phyloP scores from a whole-genome alignment of 1,140 invertebrate genomes.

The Bemisia tabaci region DNA sequence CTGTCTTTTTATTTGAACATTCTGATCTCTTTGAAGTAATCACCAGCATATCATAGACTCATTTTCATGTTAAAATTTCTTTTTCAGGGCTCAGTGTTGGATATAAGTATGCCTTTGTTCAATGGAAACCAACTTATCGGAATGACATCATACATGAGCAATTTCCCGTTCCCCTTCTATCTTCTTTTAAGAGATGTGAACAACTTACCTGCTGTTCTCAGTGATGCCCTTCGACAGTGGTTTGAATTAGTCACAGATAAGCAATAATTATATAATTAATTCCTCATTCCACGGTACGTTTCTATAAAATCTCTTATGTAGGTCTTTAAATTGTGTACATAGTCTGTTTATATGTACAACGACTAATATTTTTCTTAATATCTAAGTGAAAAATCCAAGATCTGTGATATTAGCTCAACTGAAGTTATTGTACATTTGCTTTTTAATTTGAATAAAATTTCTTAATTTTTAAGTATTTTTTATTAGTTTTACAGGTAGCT shows the following conservation, averaged over 20 bases:
- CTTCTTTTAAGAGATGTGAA: slow-evolving; percentile 81
- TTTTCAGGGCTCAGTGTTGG: slow-evolving; percentile 75
- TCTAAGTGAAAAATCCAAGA: too few species aligned
- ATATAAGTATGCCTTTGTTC: slow-evolving; percentile 67
- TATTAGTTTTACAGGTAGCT: too few species aligned
- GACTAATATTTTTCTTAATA: too few species aligned
- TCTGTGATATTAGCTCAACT: too few species aligned
- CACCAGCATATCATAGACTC: too few species aligned
- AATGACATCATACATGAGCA: slow-evolving; percentile 73
- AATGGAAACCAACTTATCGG: slow-evolving; percentile 43
- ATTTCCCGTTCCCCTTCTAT: slow-evolving; percentile 98
- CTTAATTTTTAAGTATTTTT: too few species aligned
- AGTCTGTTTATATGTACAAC: background rate
- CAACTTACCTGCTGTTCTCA: slow-evolving; percentile 72
- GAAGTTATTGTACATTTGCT: too few species aligned
- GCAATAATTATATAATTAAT: slow-evolving; percentile 8
- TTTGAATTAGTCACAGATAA: slow-evolving; percentile 81
- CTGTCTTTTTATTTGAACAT: slow-evolving; percentile 15
- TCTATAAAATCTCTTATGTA: too few species aligned
- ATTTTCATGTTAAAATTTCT: too few species aligned
- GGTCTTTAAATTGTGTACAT: background rate
- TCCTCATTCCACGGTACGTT: background rate
- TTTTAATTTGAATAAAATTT: too few species aligned
- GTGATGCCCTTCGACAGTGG: slow-evolving; percentile 95
- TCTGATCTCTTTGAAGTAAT: too few species aligned